These are phyloP conservation scores for Pollenia angustigena DNA, from an alignment of 2,888 invertebrate genomes.

Conservation along the genomic window DNA sequence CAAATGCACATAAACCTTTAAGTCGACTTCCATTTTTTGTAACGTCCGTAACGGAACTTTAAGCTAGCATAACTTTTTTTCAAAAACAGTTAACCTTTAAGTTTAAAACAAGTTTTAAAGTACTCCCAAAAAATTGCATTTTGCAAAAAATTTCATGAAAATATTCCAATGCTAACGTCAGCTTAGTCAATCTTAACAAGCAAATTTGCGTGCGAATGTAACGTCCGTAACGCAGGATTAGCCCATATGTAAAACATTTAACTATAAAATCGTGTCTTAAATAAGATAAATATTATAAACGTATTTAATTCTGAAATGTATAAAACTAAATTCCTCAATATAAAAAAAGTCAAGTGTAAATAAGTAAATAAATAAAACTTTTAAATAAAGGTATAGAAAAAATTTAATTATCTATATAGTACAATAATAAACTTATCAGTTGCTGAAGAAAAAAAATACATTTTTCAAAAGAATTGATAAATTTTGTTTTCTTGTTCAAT, in stretches of 20 bases:
- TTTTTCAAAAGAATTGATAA: constrained; percentile 39
- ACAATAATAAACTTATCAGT: constrained; percentile 42
- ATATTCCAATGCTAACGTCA: no score
- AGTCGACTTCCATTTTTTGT: no score
- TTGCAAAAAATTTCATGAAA: no score
- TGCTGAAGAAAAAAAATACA: constrained; percentile 26
- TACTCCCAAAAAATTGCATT: no score
- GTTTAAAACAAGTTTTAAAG: no score
- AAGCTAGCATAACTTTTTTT: no score
- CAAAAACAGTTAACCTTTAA: no score
- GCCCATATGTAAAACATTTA: constrained; percentile 17
- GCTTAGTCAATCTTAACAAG: no score
- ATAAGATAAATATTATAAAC: constrained; percentile 17
- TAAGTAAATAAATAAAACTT: constrained; percentile 28
- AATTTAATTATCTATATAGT: constrained; percentile 33
- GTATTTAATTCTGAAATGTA: neutral
- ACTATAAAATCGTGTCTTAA: constrained; percentile 18
- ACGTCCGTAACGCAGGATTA: no score
- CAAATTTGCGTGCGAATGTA: no score
- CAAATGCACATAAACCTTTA: no score
- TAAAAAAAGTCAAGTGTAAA: constrained; percentile 2
- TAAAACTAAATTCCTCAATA: neutral
- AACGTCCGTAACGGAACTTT: no score
- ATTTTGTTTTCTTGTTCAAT: constrained; percentile 13
- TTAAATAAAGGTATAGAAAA: constrained; percentile 23